Evolutionary conservation across 2,888 invertebrate species (phyloP).

Genomic region (Deladenus siricidicola): DNA sequence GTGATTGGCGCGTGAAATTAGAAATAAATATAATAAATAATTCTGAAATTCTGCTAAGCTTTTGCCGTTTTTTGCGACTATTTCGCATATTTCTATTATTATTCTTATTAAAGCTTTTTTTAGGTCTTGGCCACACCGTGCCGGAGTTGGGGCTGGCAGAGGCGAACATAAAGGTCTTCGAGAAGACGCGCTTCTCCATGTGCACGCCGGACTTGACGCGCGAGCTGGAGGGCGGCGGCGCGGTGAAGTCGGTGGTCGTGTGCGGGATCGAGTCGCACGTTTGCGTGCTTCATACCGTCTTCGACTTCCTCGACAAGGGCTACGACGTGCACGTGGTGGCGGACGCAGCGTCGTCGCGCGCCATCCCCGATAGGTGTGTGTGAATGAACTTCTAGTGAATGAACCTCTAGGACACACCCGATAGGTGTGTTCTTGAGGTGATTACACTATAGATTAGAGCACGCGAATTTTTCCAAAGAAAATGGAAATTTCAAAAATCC

Average conservation of each 20-base stretch:
- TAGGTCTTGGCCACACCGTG: constrained; percentile 59
- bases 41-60: too few species aligned
- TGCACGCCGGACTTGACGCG: constrained; percentile 57
- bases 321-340: constrained; percentile 60
- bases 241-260: constrained; percentile 54
- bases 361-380: constrained; percentile 55
- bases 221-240: constrained; percentile 47
- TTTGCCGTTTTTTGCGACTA: too few species aligned
- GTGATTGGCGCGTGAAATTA: too few species aligned
- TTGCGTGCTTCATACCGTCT: constrained; percentile 61
- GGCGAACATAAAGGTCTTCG: constrained; percentile 37
- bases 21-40: too few species aligned
- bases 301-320: constrained; percentile 57
- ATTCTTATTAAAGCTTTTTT: too few species aligned
- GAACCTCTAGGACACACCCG: too few species aligned
- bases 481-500: too few species aligned
- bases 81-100: too few species aligned
- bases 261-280: constrained; percentile 62
- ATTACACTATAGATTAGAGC: too few species aligned
- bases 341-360: constrained; percentile 60
- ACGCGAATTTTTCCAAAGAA: too few species aligned
- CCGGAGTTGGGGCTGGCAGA: constrained; percentile 57
- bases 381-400: too few species aligned
- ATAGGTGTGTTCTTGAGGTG: too few species aligned
- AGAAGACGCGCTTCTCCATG: constrained; percentile 59